These are phyloP conservation scores for Pegoplata infirma DNA, from an alignment of 2,888 invertebrate genomes.

Conservation along the genomic window DNA sequence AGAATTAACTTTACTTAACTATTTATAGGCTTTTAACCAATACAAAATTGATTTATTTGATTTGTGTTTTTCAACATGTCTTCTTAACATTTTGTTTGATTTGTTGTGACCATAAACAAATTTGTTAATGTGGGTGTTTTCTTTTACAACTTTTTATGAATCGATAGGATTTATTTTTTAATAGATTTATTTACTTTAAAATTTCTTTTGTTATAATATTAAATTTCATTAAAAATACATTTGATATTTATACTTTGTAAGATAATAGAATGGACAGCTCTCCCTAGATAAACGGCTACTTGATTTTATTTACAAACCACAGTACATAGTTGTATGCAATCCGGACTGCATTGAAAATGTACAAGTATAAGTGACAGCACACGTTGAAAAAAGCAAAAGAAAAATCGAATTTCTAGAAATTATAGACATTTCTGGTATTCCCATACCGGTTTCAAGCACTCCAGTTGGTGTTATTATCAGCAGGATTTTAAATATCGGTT, in stretches of 20 bases:
- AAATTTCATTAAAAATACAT: conserved; percentile 39
- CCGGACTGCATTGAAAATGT: too few species aligned
- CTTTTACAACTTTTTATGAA: conserved; percentile 13
- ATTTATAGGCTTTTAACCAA: not conserved
- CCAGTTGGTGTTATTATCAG: too few species aligned
- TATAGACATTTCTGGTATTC: too few species aligned
- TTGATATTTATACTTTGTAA: conserved; percentile 13
- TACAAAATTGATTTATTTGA: conserved; percentile 3
- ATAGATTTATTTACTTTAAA: not conserved
- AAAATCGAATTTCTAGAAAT: too few species aligned
- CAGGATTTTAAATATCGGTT: too few species aligned
- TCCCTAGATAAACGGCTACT: too few species aligned
- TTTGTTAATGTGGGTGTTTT: conserved; percentile 33
- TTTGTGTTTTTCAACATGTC: not conserved
- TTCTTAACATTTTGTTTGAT: not conserved
- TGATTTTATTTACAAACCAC: too few species aligned
- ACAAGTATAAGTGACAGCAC: too few species aligned
- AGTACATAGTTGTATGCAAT: too few species aligned
- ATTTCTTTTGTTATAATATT: conserved; percentile 53
- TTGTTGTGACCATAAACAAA: conserved; percentile 9
- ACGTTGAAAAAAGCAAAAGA: too few species aligned
- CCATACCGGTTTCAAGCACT: too few species aligned
- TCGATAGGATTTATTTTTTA: conserved; percentile 31
- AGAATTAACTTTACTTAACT: conserved; percentile 19
- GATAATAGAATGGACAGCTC: not conserved